Percentiles rank a stretch among this genome's conserved stretches.
These are phyloP conservation scores for Procambarus clarkii DNA, from an alignment of 1,140 invertebrate species.

Conservation along the genomic window DNA sequence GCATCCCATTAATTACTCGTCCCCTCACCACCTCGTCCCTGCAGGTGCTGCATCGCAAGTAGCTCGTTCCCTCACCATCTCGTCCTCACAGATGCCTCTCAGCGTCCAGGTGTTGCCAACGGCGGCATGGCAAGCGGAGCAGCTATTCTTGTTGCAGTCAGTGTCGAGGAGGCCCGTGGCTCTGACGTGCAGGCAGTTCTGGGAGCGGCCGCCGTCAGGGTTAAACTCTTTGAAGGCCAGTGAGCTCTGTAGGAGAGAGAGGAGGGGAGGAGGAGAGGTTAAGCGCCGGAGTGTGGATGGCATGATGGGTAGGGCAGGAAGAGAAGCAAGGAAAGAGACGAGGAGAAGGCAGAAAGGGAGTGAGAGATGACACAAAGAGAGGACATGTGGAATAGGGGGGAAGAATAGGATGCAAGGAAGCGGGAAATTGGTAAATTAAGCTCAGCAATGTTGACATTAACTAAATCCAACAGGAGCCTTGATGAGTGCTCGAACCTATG, in stretches of 20 bases:
- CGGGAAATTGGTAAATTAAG: no score
- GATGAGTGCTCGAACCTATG: no score
- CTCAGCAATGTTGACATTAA: no score
- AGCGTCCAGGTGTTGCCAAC: conserved; percentile 65
- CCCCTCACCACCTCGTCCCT: background rate
- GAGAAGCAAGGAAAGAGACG: no score
- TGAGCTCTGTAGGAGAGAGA: conserved; percentile 14
- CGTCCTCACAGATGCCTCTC: conserved; percentile 48
- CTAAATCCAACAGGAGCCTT: no score
- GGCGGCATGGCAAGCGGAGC: conserved; percentile 58
- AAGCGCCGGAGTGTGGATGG: background rate
- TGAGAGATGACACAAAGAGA: no score
- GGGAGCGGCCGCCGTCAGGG: conserved; percentile 64
- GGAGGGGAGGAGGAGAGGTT: no score
- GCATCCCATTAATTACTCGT: no score
- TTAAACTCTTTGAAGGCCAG: conserved; percentile 53
- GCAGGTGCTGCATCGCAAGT: no score
- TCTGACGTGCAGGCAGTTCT: conserved; percentile 63
- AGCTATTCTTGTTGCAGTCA: conserved; percentile 56
- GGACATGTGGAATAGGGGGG: no score
- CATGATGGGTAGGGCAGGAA: background rate
- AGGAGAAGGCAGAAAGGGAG: no score
- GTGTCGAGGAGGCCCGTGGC: conserved; percentile 62
- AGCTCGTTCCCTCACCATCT: background rate
- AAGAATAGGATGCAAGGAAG: no score